Evolutionary conservation across 2,113 vertebrate genomes (phyloP).

Genomic region (Paedocypris sp.): DNA sequence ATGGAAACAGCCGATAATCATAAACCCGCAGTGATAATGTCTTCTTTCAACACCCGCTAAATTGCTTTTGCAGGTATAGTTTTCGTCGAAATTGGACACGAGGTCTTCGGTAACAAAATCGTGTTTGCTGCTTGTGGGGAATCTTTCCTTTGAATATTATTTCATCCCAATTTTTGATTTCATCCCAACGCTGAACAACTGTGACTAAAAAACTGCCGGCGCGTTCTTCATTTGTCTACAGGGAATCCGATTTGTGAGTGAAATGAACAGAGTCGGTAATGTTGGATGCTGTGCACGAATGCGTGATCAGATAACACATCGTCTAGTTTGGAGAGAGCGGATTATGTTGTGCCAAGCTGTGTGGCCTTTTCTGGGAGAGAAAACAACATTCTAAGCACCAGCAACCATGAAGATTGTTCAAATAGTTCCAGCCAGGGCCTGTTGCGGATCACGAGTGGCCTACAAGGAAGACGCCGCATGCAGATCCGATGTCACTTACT

Average conservation of each 20-base stretch:
- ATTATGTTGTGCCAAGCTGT: slow-evolving; percentile 11
- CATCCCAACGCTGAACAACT: neutral
- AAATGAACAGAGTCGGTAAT: slow-evolving; percentile 20
- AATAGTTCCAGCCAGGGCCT: neutral
- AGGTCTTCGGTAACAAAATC: slow-evolving; percentile 15
- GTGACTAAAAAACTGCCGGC: neutral
- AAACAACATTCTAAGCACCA: neutral
- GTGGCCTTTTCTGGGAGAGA: neutral
- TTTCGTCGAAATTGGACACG: slow-evolving; percentile 32
- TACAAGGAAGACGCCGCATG: neutral
- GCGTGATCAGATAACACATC: slow-evolving; percentile 27
- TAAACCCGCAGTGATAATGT: slow-evolving; percentile 19
- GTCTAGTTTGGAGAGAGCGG: slow-evolving; percentile 1
- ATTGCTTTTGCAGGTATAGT: slow-evolving; percentile 35
- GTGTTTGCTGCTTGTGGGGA: slow-evolving; percentile 17
- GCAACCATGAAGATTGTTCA: neutral
- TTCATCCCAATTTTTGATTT: neutral
- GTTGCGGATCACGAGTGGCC: neutral
- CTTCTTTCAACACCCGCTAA: slow-evolving; percentile 17
- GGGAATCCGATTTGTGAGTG: slow-evolving; percentile 29
- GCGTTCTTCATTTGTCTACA: slow-evolving; percentile 22
- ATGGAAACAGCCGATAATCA: slow-evolving; percentile 29
- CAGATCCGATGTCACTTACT: too few species aligned
- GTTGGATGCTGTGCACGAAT: slow-evolving; percentile 14
- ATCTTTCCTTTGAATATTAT: neutral